Evolutionary conservation across 2,797 vertebrate genomes (phyloP).

Genomic region (Mormyrops boulengeri): DNA sequence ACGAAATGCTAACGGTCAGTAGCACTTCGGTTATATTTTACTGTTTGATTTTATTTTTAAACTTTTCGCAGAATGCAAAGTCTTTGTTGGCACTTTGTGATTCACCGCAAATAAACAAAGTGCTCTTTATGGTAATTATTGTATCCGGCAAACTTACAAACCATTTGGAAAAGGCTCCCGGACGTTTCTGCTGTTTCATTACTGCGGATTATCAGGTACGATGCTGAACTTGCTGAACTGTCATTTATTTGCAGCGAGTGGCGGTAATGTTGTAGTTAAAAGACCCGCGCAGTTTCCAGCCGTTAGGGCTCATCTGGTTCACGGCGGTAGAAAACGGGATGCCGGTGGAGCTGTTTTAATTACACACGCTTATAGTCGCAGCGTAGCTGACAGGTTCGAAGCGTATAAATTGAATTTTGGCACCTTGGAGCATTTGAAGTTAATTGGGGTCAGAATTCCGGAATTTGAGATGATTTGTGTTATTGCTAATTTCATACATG

Average conservation of each 20-base stretch:
- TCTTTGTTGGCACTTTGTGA: not conserved
- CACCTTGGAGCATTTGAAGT: not conserved
- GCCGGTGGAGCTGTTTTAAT: not conserved
- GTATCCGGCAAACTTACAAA: no score
- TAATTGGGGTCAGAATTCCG: constrained; percentile 1
- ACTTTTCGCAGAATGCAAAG: not conserved
- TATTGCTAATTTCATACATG: not conserved
- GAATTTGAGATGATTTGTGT: not conserved
- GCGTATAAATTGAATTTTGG: constrained; percentile 6
- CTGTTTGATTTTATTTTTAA: not conserved
- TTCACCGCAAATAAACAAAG: not conserved
- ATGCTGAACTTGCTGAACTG: not conserved
- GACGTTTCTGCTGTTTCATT: not conserved
- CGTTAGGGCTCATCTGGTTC: not conserved
- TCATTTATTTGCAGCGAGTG: not conserved
- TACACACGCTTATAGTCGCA: constrained; percentile 3
- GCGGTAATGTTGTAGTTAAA: not conserved
- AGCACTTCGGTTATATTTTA: not conserved
- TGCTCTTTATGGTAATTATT: not conserved
- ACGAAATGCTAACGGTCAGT: not conserved
- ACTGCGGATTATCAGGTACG: not conserved
- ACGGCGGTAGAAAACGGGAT: no score
- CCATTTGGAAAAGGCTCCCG: not conserved
- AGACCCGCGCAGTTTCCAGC: not conserved
- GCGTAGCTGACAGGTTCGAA: not conserved